Conservation (phyloP, 2,888 invertebrate species). For the Seira musarum region DNA sequence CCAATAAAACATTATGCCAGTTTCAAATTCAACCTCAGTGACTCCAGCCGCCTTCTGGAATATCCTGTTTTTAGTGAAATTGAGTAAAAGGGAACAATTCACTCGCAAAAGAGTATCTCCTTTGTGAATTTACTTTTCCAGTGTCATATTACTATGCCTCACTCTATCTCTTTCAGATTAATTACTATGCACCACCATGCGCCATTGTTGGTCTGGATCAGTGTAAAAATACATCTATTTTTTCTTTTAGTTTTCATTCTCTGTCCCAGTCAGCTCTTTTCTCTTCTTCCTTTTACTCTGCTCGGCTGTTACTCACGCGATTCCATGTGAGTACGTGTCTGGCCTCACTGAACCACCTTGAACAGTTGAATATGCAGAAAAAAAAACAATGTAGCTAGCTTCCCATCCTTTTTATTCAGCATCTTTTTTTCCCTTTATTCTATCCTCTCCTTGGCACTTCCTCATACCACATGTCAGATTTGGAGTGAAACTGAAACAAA, state of each 20-base stretch:
- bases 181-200: slow-evolving; percentile 15
- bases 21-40: slow-evolving; percentile 1
- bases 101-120: neutral
- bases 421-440: too few species aligned
- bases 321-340: too few species aligned
- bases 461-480: neutral
- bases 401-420: too few species aligned
- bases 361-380: too few species aligned
- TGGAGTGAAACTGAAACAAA: neutral
- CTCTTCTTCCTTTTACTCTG: too few species aligned
- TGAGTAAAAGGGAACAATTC: neutral
- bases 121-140: neutral
- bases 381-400: too few species aligned
- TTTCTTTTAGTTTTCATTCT: neutral
- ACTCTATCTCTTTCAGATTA: slow-evolving; percentile 10
- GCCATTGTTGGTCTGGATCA: slow-evolving; percentile 10
- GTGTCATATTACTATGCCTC: slow-evolving; percentile 3
- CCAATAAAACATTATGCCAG: neutral
- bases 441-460: neutral
- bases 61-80: too few species aligned
- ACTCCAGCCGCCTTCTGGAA: neutral
- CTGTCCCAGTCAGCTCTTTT: too few species aligned
- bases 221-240: neutral
- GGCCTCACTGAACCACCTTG: too few species aligned
- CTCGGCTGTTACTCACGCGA: too few species aligned